Base-by-base conservation (phyloP, 1,140 invertebrate species). In the Lamellibrachia luymesi region DNA sequence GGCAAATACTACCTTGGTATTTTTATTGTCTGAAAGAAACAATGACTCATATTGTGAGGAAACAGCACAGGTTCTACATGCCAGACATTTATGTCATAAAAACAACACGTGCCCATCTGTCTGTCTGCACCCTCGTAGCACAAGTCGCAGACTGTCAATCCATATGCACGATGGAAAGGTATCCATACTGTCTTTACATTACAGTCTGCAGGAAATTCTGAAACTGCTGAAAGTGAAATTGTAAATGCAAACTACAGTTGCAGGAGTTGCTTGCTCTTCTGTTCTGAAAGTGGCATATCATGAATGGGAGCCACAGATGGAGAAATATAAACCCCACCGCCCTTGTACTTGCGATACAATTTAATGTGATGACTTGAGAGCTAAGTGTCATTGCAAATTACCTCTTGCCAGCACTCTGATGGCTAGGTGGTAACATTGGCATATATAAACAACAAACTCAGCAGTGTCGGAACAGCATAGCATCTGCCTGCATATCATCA, bases 1-100 rank as follows among this genome's bases (percentile, higher is more conserved):
- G 64, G 4, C 64, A 80, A 80, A 80, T 80, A 80, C 64, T 80
- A 80, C 64, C 25, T 80, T 80, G 64, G 64, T 80, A 80, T 80
- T 80, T 80, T 80, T 80, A 80, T 80, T 80, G 64, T 80, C 64
- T 80, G 64, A 80, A 80, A 80, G 64, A 80, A 80, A 80, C 64
- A 80, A 80, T 80, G 13, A 80, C 64, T 80, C 64, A 80, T 80
- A 80, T 17, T 80, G 64, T 80, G 64, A 80, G 64, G 64, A 22
- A 80, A 80, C 64, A 80, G 13, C 7, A 80, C 64, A 80, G 13
- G 64, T 80, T 80, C 17, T 10, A 80, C 64, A 80, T 22, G 13
- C 64, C 64, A 80, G 64, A 80, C 64, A 80, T 22, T 38, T 38
- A 56, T 56, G 64, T 80, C 25, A 80, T 80, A 22, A 80, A 80